Evolutionary conservation across 2,888 invertebrate species (phyloP), one percentile per base, ranked within the genome.

Genomic region (Oscheius sp.): DNA sequence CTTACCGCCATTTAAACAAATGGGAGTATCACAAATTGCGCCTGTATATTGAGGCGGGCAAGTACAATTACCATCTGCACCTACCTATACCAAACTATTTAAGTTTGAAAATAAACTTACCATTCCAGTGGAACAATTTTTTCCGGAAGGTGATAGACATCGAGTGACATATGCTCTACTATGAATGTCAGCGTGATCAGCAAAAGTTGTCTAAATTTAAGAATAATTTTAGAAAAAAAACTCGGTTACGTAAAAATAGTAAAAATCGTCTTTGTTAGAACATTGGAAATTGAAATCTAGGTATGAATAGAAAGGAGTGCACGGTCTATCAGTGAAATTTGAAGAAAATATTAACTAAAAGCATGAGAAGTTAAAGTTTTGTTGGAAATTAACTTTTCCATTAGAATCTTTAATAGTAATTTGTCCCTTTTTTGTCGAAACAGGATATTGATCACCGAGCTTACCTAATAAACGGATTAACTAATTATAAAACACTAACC

Each of bases 1-100:
- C n/a, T 5, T 45, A 45, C 61, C 61, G 1, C 45, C 61, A 31
- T 61, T 61, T 45, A 45, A 45, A 45, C 61, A 61, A 45, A 42
- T 6, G 1, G 42, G 42, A n/a, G 39, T 29, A 12, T 61, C 25
- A 25, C 61, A 61, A 27, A 61, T 45, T 4, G 25, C 6, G 25
- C 61, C 61, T 10, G 25, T 42, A 17, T 20, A 61, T 10, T 29
- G 45, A 27, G 31, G n/a, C 12, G 42, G 45, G 17, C 61, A 61
- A 1, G n/a, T 6, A 17, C 61, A 61, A 34, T 8, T n/a, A 20
- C 34, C 57, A 4, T 57, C n/a, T n/a, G n/a, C n/a, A n/a, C n/a
- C n/a, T n/a, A n/a, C n/a, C n/a, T 42, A 15, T 48, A 20, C 3
- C 20, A 48, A 5, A 12, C 17, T 23, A 48, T 48, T 25, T 37